Percentiles rank a stretch among this genome's conserved stretches.
phyloP scores from a whole-genome alignment of 2,797 vertebrate genomes.

The Muscicapa striata region DNA sequence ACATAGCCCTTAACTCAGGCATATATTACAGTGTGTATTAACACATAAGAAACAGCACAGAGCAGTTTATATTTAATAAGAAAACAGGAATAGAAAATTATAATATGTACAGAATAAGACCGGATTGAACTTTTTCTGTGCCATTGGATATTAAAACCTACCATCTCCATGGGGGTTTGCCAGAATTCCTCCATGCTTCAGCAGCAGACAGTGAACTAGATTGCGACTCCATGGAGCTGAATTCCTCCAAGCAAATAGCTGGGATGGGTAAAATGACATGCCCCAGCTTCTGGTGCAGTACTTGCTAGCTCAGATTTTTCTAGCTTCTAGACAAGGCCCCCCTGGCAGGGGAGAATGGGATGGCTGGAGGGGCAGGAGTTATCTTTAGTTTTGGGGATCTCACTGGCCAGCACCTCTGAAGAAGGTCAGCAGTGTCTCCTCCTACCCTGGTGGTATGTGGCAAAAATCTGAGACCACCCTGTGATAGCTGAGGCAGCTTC shows the following conservation, averaged over 20 bases:
- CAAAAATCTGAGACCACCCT: neutral
- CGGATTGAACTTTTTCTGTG: neutral
- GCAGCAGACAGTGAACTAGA: conserved; percentile 16
- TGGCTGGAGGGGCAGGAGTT: neutral
- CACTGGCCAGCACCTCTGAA: neutral
- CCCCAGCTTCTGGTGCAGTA: neutral
- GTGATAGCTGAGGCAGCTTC: neutral
- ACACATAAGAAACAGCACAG: neutral
- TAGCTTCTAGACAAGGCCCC: neutral
- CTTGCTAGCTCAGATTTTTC: neutral
- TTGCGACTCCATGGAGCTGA: conserved; percentile 23
- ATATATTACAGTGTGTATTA: neutral
- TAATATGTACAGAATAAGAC: neutral
- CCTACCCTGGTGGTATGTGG: neutral
- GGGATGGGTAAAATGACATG: neutral
- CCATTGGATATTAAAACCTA: neutral
- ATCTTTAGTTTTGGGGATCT: neutral
- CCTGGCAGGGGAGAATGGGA: neutral
- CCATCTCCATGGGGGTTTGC: neutral
- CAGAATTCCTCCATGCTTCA: conserved; percentile 13
- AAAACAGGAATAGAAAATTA: conserved; percentile 9
- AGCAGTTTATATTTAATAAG: neutral
- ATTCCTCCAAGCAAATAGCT: conserved; percentile 35
- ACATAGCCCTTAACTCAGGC: conserved; percentile 4
- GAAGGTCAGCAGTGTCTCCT: neutral